Evolutionary conservation across 2,888 invertebrate genomes (phyloP).

Genomic region (Andricus quercusramuli): DNA sequence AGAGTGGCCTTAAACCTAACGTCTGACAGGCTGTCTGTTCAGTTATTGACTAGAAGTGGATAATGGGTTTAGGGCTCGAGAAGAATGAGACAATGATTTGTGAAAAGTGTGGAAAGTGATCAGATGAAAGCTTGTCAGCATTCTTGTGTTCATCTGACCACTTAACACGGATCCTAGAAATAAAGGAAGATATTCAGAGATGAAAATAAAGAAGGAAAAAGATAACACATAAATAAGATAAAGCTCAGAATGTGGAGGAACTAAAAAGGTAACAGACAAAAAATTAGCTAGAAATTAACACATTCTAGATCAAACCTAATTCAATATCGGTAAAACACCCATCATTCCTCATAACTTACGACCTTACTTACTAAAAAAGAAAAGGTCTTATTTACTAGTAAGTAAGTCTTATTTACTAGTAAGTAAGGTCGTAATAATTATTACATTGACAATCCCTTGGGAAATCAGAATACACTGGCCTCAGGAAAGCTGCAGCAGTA

Average conservation of each 20-base stretch:
- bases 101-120: conserved; percentile 9
- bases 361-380: too few species aligned
- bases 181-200: background rate
- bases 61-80: background rate
- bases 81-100: conserved; percentile 8
- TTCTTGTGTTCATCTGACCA: background rate
- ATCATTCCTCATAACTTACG: background rate
- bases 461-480: background rate
- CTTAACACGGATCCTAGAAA: background rate
- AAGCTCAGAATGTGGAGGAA: background rate
- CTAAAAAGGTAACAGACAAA: too few species aligned
- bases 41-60: background rate
- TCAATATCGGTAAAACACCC: background rate
- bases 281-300: background rate
- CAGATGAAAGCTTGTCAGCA: background rate
- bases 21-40: conserved; percentile 3
- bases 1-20: background rate
- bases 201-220: background rate
- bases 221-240: background rate
- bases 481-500: background rate
- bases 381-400: too few species aligned
- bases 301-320: background rate
- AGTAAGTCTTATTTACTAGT: too few species aligned
- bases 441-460: background rate
- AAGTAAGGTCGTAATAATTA: too few species aligned